Conservation (phyloP, 1,140 invertebrate genomes). For the Ostrea edulis region DNA sequence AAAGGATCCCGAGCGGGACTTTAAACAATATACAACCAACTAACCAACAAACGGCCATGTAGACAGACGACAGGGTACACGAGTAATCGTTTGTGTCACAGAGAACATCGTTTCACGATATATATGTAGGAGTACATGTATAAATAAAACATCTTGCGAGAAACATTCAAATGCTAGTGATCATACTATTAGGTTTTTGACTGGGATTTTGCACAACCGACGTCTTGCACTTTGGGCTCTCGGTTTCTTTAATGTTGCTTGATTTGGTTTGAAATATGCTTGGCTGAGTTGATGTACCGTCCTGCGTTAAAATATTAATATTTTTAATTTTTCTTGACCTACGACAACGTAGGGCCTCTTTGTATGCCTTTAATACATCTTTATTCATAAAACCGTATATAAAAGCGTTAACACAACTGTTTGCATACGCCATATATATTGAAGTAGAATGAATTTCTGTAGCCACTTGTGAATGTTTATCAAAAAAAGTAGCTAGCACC, state of each 20-base stretch:
- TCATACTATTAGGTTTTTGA: no score
- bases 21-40: no score
- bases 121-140: no score
- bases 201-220: no score
- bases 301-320: background rate
- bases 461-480: background rate
- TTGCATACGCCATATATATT: background rate
- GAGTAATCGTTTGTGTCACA: no score
- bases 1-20: no score
- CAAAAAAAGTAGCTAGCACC: background rate
- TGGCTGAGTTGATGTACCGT: background rate
- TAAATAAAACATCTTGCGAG: no score
- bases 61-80: no score
- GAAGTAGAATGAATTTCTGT: background rate
- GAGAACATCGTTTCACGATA: no score
- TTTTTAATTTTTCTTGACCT: background rate
- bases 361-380: background rate
- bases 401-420: background rate
- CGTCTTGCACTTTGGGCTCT: no score
- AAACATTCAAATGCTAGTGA: no score
- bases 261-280: background rate
- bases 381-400: constrained; percentile 4
- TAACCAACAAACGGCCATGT: no score
- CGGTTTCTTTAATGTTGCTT: background rate
- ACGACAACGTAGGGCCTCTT: background rate